Evolutionary conservation across 2,797 vertebrate species (phyloP).

Genomic region (Fratercula arctica): DNA sequence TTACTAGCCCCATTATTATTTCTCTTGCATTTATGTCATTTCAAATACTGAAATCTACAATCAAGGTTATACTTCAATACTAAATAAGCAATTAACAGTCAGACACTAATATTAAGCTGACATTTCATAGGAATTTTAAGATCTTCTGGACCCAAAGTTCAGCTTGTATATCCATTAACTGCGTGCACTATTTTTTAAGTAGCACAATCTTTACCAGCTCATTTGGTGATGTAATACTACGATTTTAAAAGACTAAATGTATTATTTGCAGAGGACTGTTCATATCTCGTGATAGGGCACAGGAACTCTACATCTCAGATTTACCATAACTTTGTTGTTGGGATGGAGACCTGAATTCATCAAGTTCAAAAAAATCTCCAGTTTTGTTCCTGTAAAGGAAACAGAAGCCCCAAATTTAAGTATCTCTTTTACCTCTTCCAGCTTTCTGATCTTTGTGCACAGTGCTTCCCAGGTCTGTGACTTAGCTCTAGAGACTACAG

Average conservation of each 20-base stretch:
- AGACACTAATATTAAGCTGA: slow-evolving; percentile 11
- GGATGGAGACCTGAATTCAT: neutral
- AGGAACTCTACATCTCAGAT: neutral
- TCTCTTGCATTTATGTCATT: neutral
- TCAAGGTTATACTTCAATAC: neutral
- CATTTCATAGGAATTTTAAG: slow-evolving; percentile 19
- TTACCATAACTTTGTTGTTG: neutral
- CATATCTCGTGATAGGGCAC: neutral
- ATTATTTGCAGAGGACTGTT: neutral
- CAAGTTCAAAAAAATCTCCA: neutral
- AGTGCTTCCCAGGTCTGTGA: neutral
- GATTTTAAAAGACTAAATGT: neutral
- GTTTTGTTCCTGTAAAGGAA: neutral
- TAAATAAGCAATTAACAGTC: slow-evolving; percentile 38
- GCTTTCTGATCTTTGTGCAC: neutral
- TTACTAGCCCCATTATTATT: neutral
- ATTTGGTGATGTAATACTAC: neutral
- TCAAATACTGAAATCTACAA: slow-evolving; percentile 27
- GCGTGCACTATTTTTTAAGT: neutral
- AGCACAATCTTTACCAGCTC: neutral
- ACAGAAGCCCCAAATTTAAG: neutral
- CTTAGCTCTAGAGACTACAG: neutral
- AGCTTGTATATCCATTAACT: slow-evolving; percentile 1
- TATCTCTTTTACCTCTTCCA: neutral
- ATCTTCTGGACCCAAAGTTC: slow-evolving; percentile 11